These are phyloP conservation scores for Eulemur albifrons DNA, from an alignment of 2,797 vertebrate genomes.

Conservation along the genomic window DNA sequence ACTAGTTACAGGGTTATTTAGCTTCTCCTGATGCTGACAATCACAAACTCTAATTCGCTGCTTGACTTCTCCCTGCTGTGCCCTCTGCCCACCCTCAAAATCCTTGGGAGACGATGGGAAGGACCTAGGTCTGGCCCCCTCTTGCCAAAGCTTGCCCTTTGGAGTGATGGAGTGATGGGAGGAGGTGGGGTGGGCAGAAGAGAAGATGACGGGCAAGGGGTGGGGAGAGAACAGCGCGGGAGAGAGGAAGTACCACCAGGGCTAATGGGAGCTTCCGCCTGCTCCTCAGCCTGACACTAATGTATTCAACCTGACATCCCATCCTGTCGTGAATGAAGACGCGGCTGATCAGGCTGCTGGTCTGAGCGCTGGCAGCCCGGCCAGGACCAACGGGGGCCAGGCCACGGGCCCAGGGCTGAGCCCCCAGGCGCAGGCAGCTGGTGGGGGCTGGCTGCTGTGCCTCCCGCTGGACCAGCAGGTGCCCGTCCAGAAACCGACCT, in stretches of 20 bases:
- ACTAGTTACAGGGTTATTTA: slow-evolving; percentile 89
- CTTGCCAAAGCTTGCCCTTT: slow-evolving; percentile 48
- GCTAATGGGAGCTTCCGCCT: slow-evolving; percentile 29
- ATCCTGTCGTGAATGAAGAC: slow-evolving; percentile 38
- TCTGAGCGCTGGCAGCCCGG: not conserved
- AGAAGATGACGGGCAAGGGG: slow-evolving; percentile 28
- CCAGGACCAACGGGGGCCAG: not conserved
- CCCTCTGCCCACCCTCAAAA: slow-evolving; percentile 50
- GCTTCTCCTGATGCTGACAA: slow-evolving; percentile 84
- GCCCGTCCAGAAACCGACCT: slow-evolving; percentile 53
- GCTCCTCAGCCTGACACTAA: slow-evolving; percentile 48
- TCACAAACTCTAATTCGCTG: slow-evolving; percentile 82
- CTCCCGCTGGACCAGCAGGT: slow-evolving; percentile 92
- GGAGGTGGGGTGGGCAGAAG: not conserved
- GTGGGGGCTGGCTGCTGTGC: slow-evolving; percentile 79
- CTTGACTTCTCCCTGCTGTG: slow-evolving; percentile 69
- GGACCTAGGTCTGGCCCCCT: slow-evolving; percentile 15
- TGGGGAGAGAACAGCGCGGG: not conserved
- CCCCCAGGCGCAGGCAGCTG: not conserved
- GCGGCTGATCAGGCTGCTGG: not conserved
- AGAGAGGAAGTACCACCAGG: not conserved
- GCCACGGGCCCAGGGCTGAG: not conserved
- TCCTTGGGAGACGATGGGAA: slow-evolving; percentile 63
- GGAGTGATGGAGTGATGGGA: slow-evolving; percentile 61
- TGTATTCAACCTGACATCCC: slow-evolving; percentile 42